These are phyloP conservation scores for Conus ventricosus DNA, from an alignment of 1,140 invertebrate species.

Conservation along the genomic window DNA sequence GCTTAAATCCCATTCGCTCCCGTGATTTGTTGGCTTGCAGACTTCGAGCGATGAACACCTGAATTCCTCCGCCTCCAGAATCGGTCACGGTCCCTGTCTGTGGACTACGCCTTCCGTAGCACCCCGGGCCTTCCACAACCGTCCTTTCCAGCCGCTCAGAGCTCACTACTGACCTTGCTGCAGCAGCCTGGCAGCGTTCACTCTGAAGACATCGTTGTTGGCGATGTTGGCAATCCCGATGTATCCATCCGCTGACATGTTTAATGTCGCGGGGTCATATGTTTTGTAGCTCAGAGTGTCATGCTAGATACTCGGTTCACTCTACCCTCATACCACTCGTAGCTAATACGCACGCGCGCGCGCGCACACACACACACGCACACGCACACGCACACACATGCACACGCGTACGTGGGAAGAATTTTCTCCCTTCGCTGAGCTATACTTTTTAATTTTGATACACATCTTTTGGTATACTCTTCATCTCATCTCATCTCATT, in stretches of 20 bases:
- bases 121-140: not conserved
- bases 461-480: too few species aligned
- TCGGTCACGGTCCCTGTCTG: not conserved
- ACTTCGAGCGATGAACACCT: not conserved
- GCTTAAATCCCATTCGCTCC: too few species aligned
- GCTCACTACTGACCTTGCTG: not conserved
- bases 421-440: too few species aligned
- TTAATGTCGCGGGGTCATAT: too few species aligned
- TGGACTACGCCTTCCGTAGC: not conserved
- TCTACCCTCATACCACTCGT: not conserved
- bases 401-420: not conserved
- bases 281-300: too few species aligned
- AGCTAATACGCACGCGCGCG: not conserved
- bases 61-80: not conserved
- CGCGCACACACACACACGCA: not conserved
- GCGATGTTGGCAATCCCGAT: too few species aligned
- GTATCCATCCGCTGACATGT: too few species aligned
- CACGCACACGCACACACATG: not conserved
- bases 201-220: too few species aligned
- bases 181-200: too few species aligned
- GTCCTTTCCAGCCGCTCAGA: not conserved
- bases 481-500: too few species aligned
- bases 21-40: not conserved
- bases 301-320: too few species aligned
- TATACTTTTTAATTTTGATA: too few species aligned